A percentile compares a stretch with the other conserved stretches of the same genome.
Evolutionary conservation across 2,113 vertebrate species (phyloP).

Genomic region (Amia ocellicauda): DNA sequence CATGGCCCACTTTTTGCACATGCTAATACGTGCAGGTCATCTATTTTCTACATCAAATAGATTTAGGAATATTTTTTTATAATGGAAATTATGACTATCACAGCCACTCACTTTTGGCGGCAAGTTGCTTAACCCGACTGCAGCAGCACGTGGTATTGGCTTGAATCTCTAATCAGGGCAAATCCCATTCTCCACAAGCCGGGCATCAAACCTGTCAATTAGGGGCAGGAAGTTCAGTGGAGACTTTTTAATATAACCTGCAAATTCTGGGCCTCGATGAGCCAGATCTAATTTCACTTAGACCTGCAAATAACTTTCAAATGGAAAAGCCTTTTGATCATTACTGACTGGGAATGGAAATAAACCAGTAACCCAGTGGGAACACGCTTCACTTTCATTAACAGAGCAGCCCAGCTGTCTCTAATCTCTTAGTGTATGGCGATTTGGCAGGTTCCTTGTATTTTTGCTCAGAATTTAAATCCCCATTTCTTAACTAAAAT

Average conservation of each 20-base stretch:
- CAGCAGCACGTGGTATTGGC: not conserved
- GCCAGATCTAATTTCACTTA: not conserved
- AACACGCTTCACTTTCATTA: constrained; percentile 40
- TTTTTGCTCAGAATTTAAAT: constrained; percentile 27
- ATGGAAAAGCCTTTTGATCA: constrained; percentile 17
- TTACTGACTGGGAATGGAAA: constrained; percentile 14
- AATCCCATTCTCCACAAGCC: constrained; percentile 10
- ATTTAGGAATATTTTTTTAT: too few species aligned
- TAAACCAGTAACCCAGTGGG: constrained; percentile 26
- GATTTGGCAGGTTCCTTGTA: constrained; percentile 11
- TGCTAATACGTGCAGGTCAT: too few species aligned
- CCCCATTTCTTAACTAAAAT: constrained; percentile 31
- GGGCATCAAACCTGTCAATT: constrained; percentile 22
- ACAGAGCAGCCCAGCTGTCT: constrained; percentile 26
- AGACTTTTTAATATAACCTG: not conserved
- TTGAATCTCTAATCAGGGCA: not conserved
- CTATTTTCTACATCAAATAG: too few species aligned
- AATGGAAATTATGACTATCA: too few species aligned
- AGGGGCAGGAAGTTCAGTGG: constrained; percentile 2
- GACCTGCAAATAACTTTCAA: constrained; percentile 14
- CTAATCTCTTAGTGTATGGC: not conserved
- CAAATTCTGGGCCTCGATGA: not conserved
- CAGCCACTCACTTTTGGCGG: not conserved
- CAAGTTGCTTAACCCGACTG: constrained; percentile 11
- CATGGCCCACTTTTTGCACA: too few species aligned